Conservation (phyloP, 2,797 vertebrate species). For the Syngnathus acus region DNA sequence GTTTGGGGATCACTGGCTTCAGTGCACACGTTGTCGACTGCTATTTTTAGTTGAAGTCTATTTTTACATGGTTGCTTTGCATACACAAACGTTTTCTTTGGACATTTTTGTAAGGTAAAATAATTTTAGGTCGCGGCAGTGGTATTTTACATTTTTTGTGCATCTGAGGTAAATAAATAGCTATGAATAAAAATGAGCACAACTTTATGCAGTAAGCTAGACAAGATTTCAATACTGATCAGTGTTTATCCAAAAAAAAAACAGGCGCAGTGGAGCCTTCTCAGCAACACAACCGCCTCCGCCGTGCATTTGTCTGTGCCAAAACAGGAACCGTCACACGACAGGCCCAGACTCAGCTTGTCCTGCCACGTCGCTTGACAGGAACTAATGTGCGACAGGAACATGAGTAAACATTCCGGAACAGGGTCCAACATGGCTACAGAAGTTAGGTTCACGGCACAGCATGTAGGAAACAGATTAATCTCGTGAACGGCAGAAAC, state of each 20-base stretch:
- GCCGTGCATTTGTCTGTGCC: constrained; percentile 49
- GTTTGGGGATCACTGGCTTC: constrained; percentile 1
- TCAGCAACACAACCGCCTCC: constrained; percentile 34
- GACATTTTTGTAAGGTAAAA: constrained; percentile 19
- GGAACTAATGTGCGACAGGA: too few species aligned
- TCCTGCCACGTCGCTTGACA: constrained; percentile 5
- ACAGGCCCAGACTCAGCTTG: constrained; percentile 38
- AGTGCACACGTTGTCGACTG: constrained; percentile 42
- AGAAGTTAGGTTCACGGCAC: too few species aligned
- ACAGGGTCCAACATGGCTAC: not conserved
- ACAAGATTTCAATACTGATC: not conserved
- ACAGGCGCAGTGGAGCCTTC: constrained; percentile 21
- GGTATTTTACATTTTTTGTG: constrained; percentile 16
- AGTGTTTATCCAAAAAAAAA: constrained; percentile 11
- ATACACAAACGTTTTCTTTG: constrained; percentile 36
- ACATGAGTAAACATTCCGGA: not conserved
- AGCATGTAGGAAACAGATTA: too few species aligned
- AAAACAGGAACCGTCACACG: constrained; percentile 39
- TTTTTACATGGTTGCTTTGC: constrained; percentile 27
- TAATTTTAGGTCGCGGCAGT: constrained; percentile 4
- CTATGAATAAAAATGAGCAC: constrained; percentile 43
- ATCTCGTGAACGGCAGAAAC: too few species aligned
- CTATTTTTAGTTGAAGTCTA: constrained; percentile 28
- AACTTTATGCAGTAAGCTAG: constrained; percentile 48
- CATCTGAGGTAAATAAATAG: constrained; percentile 10